These are phyloP conservation scores for Limonius californicus DNA, from an alignment of 1,140 invertebrate genomes.

Conservation along the genomic window DNA sequence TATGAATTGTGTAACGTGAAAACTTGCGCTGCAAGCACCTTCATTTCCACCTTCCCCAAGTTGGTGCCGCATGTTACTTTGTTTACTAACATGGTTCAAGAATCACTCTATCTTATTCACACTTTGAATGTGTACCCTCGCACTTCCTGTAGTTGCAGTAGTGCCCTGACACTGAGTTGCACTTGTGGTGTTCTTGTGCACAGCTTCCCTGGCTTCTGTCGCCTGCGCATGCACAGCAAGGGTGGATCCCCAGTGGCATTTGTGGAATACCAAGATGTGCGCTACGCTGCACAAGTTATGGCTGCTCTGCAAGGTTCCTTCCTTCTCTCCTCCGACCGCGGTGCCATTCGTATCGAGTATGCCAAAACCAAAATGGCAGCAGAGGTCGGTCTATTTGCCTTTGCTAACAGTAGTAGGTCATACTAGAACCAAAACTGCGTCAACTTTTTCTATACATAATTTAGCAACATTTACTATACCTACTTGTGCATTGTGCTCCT, in stretches of 20 bases:
- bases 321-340: slow-evolving; percentile 89
- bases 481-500: not conserved
- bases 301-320: slow-evolving; percentile 89
- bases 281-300: slow-evolving; percentile 86
- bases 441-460: not conserved
- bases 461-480: not conserved
- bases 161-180: slow-evolving; percentile 36
- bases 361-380: slow-evolving; percentile 95
- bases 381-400: slow-evolving; percentile 58
- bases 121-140: slow-evolving; percentile 31
- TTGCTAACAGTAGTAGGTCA: slow-evolving; percentile 32
- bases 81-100: slow-evolving; percentile 18
- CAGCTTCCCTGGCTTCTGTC: slow-evolving; percentile 95
- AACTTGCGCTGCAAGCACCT: not conserved
- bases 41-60: slow-evolving; percentile 17
- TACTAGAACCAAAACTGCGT: slow-evolving; percentile 4
- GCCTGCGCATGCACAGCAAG: slow-evolving; percentile 95
- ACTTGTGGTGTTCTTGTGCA: slow-evolving; percentile 52
- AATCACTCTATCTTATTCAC: slow-evolving; percentile 19
- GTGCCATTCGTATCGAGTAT: slow-evolving; percentile 96
- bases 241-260: slow-evolving; percentile 90
- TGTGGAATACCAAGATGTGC: slow-evolving; percentile 92
- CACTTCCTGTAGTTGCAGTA: slow-evolving; percentile 34
- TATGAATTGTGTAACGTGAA: no score
- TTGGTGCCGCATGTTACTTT: slow-evolving; percentile 27